phyloP scores from a whole-genome alignment of 2,797 vertebrate species.

The Euphonia xanthogaster region DNA sequence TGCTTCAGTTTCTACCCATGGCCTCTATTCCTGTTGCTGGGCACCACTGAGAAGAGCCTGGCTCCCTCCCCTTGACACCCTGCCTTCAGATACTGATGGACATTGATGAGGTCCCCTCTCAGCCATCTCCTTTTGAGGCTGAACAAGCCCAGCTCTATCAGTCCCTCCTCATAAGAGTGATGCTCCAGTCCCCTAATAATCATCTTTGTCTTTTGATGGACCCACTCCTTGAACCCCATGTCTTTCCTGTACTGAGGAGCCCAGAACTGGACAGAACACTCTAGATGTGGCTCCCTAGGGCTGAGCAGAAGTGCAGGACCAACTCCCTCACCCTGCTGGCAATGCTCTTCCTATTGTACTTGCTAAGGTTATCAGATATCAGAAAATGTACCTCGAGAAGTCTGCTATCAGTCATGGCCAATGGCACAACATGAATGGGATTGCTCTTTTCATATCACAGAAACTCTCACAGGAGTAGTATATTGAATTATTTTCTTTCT shows the following conservation, averaged over 20 bases:
- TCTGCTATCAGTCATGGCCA: background rate
- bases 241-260: background rate
- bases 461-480: background rate
- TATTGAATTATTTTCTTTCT: background rate
- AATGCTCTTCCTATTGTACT: background rate
- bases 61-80: rapidly evolving
- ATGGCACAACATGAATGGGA: background rate
- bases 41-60: background rate
- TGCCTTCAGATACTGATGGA: background rate
- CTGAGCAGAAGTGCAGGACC: background rate
- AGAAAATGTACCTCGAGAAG: background rate
- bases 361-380: background rate
- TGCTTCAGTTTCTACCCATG: background rate
- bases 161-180: background rate
- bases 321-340: background rate
- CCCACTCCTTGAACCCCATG: rapidly evolving
- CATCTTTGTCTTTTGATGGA: background rate
- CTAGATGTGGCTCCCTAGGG: background rate
- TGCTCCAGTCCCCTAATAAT: background rate
- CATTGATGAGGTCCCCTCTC: background rate
- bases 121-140: background rate
- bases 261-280: no score
- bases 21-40: background rate
- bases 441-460: background rate
- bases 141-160: background rate